Base-by-base conservation (phyloP, 2,888 invertebrate species). In the Entomobrya proxima region DNA sequence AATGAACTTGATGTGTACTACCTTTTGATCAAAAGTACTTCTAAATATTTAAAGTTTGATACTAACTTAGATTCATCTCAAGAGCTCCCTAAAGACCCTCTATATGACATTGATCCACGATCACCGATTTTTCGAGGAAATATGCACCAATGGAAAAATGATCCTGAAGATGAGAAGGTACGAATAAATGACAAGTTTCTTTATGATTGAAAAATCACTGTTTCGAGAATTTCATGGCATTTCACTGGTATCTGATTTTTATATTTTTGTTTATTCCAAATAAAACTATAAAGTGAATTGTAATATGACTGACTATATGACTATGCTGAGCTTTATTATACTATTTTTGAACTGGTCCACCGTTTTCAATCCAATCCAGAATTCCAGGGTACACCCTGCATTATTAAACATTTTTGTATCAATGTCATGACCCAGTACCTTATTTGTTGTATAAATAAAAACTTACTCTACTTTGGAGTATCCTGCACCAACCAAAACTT, bases 341-440 rank as follows among this genome's bases (percentile, higher is more conserved):
- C 32, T 72, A 76, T 15, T 83, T 83, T 18, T 85, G 77, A 0
- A 88, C 18, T 15, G 24, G 32, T n/a, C 87, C 89, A 7, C 88
- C 88, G 44, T 87, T 85, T 37, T 78, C 58, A 37, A 80, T 58
- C 88, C 88, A 89, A 27, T 87, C 88, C n/a, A 78, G 61, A 7
- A 87, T 88, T 24, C 89, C 88, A 1, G 86, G 61, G 35, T 87
- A 88, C 24, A 89, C 86, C 47, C 89, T 89, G n/a, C n/a, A n/a
- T n/a, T n/a, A n/a, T n/a, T n/a, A 44, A 3, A 61, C 50, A 75
- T 72, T 61, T 32, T 24, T 74, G 40, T 32, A 13, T 55, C n/a
- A n/a, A n/a, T n/a, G n/a, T n/a, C n/a, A n/a, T n/a, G n/a, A n/a
- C n/a, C n/a, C n/a, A n/a, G n/a, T n/a, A n/a, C n/a, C n/a, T n/a